Evolutionary conservation across 2,113 vertebrate species (phyloP).

Genomic region (Oncorhynchus clarkii): DNA sequence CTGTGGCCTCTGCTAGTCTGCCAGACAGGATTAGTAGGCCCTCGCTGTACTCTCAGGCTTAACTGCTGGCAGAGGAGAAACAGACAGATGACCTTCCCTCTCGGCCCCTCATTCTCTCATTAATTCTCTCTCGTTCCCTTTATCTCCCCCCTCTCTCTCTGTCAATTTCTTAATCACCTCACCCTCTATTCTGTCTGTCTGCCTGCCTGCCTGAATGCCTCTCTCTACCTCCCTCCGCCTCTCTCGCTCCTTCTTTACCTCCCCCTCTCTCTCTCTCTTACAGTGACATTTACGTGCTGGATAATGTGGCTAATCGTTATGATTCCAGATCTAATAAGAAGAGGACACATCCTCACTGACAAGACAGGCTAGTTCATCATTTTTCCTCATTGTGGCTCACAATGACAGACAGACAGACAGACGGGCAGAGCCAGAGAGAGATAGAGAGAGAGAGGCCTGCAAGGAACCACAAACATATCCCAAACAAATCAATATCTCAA

Average conservation of each 20-base stretch:
- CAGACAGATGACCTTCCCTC: background rate
- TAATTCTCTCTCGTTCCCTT: background rate
- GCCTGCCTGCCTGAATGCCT: background rate
- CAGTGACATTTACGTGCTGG: constrained; percentile 49
- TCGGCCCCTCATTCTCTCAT: background rate
- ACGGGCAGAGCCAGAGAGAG: background rate
- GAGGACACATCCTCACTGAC: constrained; percentile 1
- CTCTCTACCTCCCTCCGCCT: background rate
- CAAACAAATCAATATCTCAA: background rate
- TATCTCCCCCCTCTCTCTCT: background rate
- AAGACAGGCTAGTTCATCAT: constrained; percentile 25
- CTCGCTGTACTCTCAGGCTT: background rate
- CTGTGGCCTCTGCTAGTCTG: background rate
- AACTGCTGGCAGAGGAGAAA: too few relatives aligned
- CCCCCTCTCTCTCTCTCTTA: background rate
- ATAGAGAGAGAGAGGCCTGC: constrained; percentile 1
- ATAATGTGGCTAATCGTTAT: constrained; percentile 52
- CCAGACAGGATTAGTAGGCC: background rate
- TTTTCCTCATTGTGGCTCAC: constrained; percentile 5
- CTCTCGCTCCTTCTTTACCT: background rate
- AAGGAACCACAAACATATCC: background rate
- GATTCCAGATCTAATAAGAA: constrained; percentile 33
- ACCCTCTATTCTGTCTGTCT: background rate
- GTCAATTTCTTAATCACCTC: background rate
- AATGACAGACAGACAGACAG: background rate